Evolutionary conservation across 2,113 vertebrate species (phyloP), one percentile per base, ranked within the genome.

Genomic region (Nibea coibor): DNA sequence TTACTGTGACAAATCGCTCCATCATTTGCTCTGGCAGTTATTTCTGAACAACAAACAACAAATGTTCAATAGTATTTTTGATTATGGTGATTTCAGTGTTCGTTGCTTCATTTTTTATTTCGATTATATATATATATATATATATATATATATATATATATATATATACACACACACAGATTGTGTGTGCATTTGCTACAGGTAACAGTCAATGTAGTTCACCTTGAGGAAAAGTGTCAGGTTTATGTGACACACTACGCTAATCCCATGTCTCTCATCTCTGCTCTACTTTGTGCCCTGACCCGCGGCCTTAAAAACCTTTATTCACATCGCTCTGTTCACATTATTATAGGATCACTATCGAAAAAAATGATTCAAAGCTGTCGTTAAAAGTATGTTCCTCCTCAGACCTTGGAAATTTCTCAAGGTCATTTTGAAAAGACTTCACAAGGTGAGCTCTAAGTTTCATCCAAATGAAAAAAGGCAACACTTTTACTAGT

Each of bases 401-500:
- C 65, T 82, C 58, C 54, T 90, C 75, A 87, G 85, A 91, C 91
- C 75, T 84, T 57, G 57, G 62, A 68, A 85, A 84, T 80, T 72
- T 88, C 73, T 78, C 85, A 94, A 93, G 89, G 93, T 94, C 90
- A 89, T 89, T 85, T 89, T 88, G 75, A 82, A 80, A 91, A 78
- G 82, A 83, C 74, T 78, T 78, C 77, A 85, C 80, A 86, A 94
- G 91, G 92, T 91, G 88, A 92, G 86, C 86, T 75, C 79, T 47
- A 87, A 91, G 87, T 92, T 94, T 89, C 71, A 88, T 78, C 86
- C 75, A 89, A 94, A 94, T 93, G 89, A 90, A 92, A 91, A 93
- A 95, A 94, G 91, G 91, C 93, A 92, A 93, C 88, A 91, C 89
- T 93, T 94, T 90, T 84, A 83, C 87, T 68, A 91, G 80, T 89